Evolutionary conservation across 2,113 vertebrate species (phyloP).

Genomic region (Oncorhynchus gorbuscha): DNA sequence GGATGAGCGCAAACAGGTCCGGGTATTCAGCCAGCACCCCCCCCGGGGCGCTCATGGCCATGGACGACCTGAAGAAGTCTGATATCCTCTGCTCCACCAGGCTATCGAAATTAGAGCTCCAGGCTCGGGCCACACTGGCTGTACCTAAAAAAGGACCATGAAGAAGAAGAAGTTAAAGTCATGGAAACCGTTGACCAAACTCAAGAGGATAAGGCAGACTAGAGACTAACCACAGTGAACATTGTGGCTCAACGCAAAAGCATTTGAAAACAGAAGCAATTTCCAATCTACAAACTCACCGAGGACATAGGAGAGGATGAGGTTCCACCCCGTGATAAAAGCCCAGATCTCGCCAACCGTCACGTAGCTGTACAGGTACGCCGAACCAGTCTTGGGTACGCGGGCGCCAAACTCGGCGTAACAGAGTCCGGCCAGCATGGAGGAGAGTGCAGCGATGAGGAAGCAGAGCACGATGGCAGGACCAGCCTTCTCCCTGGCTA

Average conservation of each 20-base stretch:
- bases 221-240: neutral
- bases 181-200: neutral
- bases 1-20: constrained; percentile 87
- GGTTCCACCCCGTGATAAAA: constrained; percentile 96
- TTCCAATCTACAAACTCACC: constrained; percentile 78
- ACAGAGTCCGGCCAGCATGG: constrained; percentile 91
- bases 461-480: constrained; percentile 93
- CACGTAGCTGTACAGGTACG: constrained; percentile 96
- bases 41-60: constrained; percentile 75
- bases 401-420: constrained; percentile 95
- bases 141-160: constrained; percentile 72
- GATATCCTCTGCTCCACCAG: constrained; percentile 91
- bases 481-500: constrained; percentile 88
- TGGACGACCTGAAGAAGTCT: constrained; percentile 74
- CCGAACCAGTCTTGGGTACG: constrained; percentile 92
- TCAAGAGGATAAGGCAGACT: neutral
- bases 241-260: neutral
- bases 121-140: constrained; percentile 90
- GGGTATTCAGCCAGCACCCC: constrained; percentile 82
- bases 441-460: constrained; percentile 89
- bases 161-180: neutral
- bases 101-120: constrained; percentile 93
- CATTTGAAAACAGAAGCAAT: constrained; percentile 83
- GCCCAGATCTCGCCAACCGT: constrained; percentile 97
- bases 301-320: constrained; percentile 95